A percentile compares a stretch with the other conserved stretches of the same genome.
These are phyloP conservation scores for Mellilla xanthometata DNA, from an alignment of 2,888 invertebrate species.

Conservation along the genomic window DNA sequence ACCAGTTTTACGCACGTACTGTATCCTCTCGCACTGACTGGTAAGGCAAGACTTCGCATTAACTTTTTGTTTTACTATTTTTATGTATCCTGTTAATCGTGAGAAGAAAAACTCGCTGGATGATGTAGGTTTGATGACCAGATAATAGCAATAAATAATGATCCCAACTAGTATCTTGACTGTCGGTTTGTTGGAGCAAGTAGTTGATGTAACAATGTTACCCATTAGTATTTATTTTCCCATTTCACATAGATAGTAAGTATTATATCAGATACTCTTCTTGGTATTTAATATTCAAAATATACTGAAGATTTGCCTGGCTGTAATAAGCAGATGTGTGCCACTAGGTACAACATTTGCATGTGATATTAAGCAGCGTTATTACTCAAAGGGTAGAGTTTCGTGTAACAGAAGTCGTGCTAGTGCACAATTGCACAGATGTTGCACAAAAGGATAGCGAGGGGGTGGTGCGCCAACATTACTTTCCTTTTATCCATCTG, in stretches of 20 bases:
- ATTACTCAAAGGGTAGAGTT: conserved; percentile 58
- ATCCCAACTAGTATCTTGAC: too few species aligned
- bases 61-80: conserved; percentile 52
- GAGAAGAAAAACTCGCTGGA: conserved; percentile 68
- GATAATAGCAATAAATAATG: too few species aligned
- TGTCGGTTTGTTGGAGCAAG: too few species aligned
- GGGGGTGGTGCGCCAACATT: conserved; percentile 41
- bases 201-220: too few species aligned
- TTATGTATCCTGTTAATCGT: conserved; percentile 59
- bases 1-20: conserved; percentile 49
- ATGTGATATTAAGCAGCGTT: conserved; percentile 42
- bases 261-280: too few species aligned
- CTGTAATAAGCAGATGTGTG: conserved; percentile 10
- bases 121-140: conserved; percentile 35
- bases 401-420: conserved; percentile 53
- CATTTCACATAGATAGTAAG: too few species aligned
- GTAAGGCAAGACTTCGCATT: conserved; percentile 58
- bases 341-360: conserved; percentile 31
- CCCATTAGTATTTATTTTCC: too few species aligned
- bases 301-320: not conserved
- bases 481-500: conserved; percentile 39
- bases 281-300: conserved; percentile 1
- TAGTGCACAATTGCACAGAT: conserved; percentile 53
- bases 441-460: conserved; percentile 50
- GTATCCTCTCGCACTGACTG: conserved; percentile 50